Percentiles rank a stretch among this genome's conserved stretches.
phyloP scores from a whole-genome alignment of 2,113 vertebrate species.

The Progne subis region DNA sequence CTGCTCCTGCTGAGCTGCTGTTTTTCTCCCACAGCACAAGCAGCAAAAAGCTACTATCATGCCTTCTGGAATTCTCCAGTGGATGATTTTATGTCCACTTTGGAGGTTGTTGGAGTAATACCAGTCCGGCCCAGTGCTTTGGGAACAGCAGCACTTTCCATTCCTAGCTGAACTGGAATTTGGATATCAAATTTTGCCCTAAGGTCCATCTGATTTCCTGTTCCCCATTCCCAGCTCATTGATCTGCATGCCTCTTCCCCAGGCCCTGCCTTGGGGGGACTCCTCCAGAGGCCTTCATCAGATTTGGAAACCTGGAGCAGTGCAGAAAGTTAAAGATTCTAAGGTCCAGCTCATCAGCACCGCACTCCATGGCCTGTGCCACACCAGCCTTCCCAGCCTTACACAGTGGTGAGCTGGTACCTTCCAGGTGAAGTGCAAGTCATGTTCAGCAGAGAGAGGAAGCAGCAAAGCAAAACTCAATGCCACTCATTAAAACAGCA shows the following conservation, averaged over 20 bases:
- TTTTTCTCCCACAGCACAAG: neutral
- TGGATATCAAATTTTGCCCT: slow-evolving; percentile 44
- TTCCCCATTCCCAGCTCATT: slow-evolving; percentile 28
- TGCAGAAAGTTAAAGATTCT: neutral
- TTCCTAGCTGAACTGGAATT: slow-evolving; percentile 30
- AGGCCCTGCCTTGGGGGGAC: neutral
- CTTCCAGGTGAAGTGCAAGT: neutral
- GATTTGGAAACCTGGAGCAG: neutral
- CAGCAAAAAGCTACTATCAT: neutral
- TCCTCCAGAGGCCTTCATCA: neutral
- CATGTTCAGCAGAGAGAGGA: neutral
- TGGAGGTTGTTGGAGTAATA: neutral
- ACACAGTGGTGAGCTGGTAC: neutral
- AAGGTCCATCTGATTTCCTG: slow-evolving; percentile 41
- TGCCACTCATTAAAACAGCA: neutral
- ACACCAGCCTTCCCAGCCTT: neutral
- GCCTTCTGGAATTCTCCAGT: neutral
- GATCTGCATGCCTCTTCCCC: slow-evolving; percentile 28
- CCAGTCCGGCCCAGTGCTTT: neutral
- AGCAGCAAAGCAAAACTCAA: neutral
- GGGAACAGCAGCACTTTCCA: neutral
- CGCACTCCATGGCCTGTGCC: neutral
- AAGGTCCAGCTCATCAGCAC: neutral
- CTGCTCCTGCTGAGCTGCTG: neutral
- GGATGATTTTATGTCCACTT: neutral